phyloP scores from a whole-genome alignment of 2,888 invertebrate genomes.

The Ophion ellenae region DNA sequence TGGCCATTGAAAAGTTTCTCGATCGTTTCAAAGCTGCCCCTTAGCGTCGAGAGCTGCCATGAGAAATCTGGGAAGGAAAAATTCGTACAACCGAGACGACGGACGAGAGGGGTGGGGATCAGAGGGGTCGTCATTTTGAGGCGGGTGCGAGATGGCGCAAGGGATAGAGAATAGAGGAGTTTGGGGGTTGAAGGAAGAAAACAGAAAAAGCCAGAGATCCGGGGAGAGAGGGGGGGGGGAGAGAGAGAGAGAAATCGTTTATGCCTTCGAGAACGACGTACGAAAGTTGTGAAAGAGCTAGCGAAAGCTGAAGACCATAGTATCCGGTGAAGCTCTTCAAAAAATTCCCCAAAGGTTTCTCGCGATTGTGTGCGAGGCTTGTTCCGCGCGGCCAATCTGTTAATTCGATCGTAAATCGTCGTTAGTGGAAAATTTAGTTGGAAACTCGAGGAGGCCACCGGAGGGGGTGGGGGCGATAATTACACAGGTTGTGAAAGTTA shows the following conservation, averaged over 20 bases:
- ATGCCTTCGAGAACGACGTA: slow-evolving; percentile 1
- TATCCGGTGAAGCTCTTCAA: slow-evolving; percentile 48
- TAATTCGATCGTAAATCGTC: slow-evolving; percentile 82
- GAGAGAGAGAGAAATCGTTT: background rate
- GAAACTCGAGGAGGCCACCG: slow-evolving; percentile 69
- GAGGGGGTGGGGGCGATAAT: slow-evolving; percentile 74
- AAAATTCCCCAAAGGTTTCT: slow-evolving; percentile 7
- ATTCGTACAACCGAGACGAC: slow-evolving; percentile 16
- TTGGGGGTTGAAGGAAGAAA: background rate
- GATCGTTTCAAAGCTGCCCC: slow-evolving; percentile 40
- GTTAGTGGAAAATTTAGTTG: slow-evolving; percentile 80
- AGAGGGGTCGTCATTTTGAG: slow-evolving; percentile 29
- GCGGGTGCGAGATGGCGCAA: slow-evolving; percentile 7
- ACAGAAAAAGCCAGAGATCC: background rate
- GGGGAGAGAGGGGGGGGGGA: background rate
- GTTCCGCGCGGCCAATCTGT: slow-evolving; percentile 73
- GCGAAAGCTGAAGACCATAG: slow-evolving; percentile 57
- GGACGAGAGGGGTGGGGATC: background rate
- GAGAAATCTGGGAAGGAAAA: slow-evolving; percentile 26
- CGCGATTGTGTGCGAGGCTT: slow-evolving; percentile 17
- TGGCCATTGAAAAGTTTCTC: slow-evolving; percentile 41
- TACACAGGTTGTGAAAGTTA: slow-evolving; percentile 73
- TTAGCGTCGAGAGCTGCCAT: slow-evolving; percentile 23
- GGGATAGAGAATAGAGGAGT: slow-evolving; percentile 18
- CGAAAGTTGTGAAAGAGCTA: slow-evolving; percentile 39